phyloP scores from a whole-genome alignment of 1,140 invertebrate species.

The Centruroides sculpturatus region DNA sequence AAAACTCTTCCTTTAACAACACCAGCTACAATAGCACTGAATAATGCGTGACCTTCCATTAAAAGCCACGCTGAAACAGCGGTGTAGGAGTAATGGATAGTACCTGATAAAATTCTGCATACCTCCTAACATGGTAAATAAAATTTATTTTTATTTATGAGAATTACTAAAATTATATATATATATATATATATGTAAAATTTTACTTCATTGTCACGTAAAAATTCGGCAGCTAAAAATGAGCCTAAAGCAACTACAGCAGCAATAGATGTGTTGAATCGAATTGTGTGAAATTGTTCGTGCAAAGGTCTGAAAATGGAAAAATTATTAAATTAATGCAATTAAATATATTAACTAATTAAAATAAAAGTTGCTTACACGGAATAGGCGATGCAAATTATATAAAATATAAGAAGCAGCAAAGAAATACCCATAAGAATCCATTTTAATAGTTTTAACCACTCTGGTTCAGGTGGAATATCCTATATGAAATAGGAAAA shows the following conservation, averaged over 20 bases:
- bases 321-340: too few species aligned
- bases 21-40: slow-evolving; percentile 21
- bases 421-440: slow-evolving; percentile 2
- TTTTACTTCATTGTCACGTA: not conserved
- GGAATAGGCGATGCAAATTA: not conserved
- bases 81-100: slow-evolving; percentile 23
- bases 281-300: slow-evolving; percentile 25
- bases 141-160: too few species aligned
- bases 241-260: slow-evolving; percentile 16
- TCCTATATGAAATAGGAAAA: not conserved
- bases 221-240: slow-evolving; percentile 18
- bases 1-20: slow-evolving; percentile 20
- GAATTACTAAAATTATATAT: too few species aligned
- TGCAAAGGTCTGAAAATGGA: slow-evolving; percentile 18
- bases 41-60: slow-evolving; percentile 19
- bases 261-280: slow-evolving; percentile 19
- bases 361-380: too few species aligned
- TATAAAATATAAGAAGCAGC: slow-evolving; percentile 4
- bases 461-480: slow-evolving; percentile 7
- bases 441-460: slow-evolving; percentile 6
- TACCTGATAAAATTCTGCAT: slow-evolving; percentile 20
- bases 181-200: too few species aligned
- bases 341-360: too few species aligned
- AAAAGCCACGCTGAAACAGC: slow-evolving; percentile 19
- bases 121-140: too few species aligned